Evolutionary conservation across 2,888 invertebrate genomes (phyloP).

Genomic region (Boloria selene): DNA sequence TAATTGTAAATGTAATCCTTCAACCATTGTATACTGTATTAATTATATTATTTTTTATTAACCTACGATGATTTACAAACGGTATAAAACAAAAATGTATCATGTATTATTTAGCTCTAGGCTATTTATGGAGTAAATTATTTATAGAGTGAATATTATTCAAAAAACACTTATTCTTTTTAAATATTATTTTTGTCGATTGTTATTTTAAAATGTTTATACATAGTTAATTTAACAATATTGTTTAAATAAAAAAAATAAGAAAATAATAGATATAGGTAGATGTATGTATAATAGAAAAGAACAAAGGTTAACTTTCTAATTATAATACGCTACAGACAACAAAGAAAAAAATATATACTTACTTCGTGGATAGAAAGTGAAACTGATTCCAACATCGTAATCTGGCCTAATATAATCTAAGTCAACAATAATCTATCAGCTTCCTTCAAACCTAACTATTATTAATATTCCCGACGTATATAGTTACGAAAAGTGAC

Average conservation of each 20-base stretch:
- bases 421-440: slow-evolving; percentile 14
- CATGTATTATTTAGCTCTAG: background rate
- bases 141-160: too few species aligned
- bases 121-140: background rate
- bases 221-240: too few species aligned
- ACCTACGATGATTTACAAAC: too few species aligned
- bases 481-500: slow-evolving; percentile 47
- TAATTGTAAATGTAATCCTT: background rate
- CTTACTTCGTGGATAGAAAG: background rate
- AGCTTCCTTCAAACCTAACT: slow-evolving; percentile 27
- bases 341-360: background rate
- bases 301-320: background rate
- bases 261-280: too few species aligned
- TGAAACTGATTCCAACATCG: background rate
- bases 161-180: too few species aligned
- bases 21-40: background rate
- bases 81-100: too few species aligned
- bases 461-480: slow-evolving; percentile 50
- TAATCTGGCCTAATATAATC: slow-evolving; percentile 2
- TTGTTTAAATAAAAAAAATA: too few species aligned
- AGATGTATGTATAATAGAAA: too few species aligned
- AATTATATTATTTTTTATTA: too few species aligned
- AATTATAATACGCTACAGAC: background rate
- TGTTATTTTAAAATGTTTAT: too few species aligned
- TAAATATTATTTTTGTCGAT: too few species aligned